Percentiles rank a stretch among this genome's conserved stretches.
phyloP scores from a whole-genome alignment of 2,113 vertebrate genomes.

The Andinoacara biseriatus region DNA sequence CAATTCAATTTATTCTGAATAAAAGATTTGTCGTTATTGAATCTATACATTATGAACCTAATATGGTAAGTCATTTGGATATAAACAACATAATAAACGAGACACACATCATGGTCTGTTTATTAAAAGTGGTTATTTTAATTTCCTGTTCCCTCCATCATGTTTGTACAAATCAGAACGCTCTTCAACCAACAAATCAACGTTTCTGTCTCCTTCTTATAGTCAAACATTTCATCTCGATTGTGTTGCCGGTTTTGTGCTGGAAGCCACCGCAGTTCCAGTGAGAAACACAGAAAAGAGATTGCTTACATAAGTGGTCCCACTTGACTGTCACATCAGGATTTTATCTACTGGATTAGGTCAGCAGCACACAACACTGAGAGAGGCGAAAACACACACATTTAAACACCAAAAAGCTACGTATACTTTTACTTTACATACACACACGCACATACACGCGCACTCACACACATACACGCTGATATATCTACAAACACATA shows the following conservation, averaged over 20 bases:
- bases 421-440: conserved; percentile 60
- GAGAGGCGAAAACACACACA: conserved; percentile 61
- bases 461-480: neutral
- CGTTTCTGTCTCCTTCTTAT: conserved; percentile 19
- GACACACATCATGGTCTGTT: conserved; percentile 34
- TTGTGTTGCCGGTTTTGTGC: conserved; percentile 55
- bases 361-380: conserved; percentile 75
- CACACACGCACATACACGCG: neutral
- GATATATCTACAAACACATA: conserved; percentile 15
- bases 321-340: conserved; percentile 52
- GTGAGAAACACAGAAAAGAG: conserved; percentile 56
- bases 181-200: conserved; percentile 19
- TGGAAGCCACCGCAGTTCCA: conserved; percentile 44
- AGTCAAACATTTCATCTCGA: conserved; percentile 39
- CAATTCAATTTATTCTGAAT: neutral
- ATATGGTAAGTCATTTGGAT: neutral
- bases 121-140: conserved; percentile 70
- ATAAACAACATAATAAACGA: conserved; percentile 37
- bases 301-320: conserved; percentile 59
- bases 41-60: neutral
- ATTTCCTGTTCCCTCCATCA: conserved; percentile 42
- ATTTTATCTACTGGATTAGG: conserved; percentile 59
- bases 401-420: conserved; percentile 72
- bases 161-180: conserved; percentile 53
- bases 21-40: neutral